phyloP scores from a whole-genome alignment of 2,888 invertebrate genomes.

The Idaea straminata region DNA sequence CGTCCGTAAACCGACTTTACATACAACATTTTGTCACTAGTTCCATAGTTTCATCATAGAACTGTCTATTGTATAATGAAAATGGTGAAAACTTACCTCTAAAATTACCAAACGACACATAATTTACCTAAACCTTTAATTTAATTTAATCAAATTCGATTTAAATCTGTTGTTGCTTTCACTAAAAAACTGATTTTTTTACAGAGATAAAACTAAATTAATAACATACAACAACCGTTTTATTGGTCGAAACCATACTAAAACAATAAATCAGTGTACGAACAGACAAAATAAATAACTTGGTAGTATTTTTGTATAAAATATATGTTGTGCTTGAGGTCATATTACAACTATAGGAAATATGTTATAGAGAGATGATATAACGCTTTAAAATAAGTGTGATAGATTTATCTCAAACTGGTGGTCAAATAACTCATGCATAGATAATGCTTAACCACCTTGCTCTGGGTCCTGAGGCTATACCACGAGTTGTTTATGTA shows the following conservation, averaged over 20 bases:
- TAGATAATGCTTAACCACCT: too few relatives aligned
- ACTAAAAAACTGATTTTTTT: not conserved
- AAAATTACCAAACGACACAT: too few relatives aligned
- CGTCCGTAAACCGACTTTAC: too few relatives aligned
- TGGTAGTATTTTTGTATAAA: not conserved
- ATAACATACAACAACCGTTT: not conserved
- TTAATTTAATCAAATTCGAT: not conserved
- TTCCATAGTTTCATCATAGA: too few relatives aligned
- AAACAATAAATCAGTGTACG: not conserved
- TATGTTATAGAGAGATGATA: not conserved
- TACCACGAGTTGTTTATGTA: too few relatives aligned
- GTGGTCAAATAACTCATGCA: too few relatives aligned
- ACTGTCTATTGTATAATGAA: too few relatives aligned
- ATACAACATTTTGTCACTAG: too few relatives aligned
- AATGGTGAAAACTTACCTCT: too few relatives aligned
- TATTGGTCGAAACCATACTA: not conserved
- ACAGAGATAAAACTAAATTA: not conserved
- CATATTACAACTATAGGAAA: not conserved
- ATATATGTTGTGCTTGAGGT: constrained; percentile 6
- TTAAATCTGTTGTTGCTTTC: not conserved
- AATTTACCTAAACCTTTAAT: not conserved
- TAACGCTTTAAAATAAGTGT: too few relatives aligned
- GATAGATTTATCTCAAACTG: too few relatives aligned
- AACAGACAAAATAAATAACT: not conserved
- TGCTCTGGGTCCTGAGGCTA: too few relatives aligned